Percentiles rank a stretch among this genome's conserved stretches.
Conservation (phyloP, 2,797 vertebrate species). For the Picus viridis region DNA sequence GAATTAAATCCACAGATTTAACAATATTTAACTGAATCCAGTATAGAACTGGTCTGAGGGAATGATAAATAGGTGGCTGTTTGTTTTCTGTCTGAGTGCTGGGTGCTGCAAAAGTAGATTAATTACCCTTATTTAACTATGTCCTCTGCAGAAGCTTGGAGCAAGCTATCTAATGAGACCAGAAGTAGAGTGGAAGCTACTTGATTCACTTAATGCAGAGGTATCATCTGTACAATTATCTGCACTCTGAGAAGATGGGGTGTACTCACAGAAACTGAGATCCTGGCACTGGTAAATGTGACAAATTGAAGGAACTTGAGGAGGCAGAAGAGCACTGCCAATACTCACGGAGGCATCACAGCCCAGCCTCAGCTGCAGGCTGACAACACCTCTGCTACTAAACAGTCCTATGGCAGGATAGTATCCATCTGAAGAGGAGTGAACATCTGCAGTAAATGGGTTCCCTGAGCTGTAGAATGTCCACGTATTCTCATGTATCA, state of each 20-base stretch:
- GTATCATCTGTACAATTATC: conserved; percentile 11
- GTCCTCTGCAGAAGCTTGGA: conserved; percentile 31
- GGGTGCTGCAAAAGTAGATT: not conserved
- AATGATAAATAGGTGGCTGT: conserved; percentile 37
- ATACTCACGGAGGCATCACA: not conserved
- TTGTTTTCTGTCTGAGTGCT: not conserved
- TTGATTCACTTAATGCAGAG: not conserved
- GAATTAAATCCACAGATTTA: conserved; percentile 9
- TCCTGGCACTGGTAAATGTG: not conserved
- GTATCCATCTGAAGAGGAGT: not conserved
- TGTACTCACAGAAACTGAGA: not conserved
- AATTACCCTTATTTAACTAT: conserved; percentile 60
- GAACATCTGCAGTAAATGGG: not conserved
- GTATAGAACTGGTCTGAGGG: not conserved
- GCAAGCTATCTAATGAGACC: conserved; percentile 45
- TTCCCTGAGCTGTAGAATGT: not conserved
- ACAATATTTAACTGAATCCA: not conserved
- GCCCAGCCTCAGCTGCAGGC: rapidly evolving
- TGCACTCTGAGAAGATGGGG: not conserved
- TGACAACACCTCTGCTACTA: not conserved
- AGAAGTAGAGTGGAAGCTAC: not conserved
- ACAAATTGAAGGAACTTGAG: not conserved
- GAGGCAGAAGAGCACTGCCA: not conserved
- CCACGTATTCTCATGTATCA: not conserved
- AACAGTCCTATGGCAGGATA: not conserved